Conservation (phyloP, 2,797 vertebrate species). For the Ammospiza maritima region DNA sequence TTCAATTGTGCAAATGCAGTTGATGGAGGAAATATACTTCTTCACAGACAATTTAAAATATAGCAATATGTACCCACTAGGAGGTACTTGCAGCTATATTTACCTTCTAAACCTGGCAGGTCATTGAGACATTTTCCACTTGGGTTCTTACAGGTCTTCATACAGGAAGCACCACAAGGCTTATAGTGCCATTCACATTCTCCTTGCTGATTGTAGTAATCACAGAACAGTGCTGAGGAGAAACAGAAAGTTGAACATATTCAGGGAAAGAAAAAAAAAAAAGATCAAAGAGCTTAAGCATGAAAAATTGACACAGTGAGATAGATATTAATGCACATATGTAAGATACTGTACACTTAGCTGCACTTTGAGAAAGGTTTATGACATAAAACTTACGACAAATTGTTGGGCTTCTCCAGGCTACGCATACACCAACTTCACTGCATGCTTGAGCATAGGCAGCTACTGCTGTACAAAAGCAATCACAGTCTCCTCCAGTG, state of each 20-base stretch:
- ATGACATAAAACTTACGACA: conserved; percentile 86
- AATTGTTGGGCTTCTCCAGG: conserved; percentile 87
- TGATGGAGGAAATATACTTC: neutral
- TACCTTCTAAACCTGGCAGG: conserved; percentile 78
- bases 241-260: neutral
- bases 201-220: conserved; percentile 78
- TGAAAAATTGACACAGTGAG: neutral
- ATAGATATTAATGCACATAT: neutral
- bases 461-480: conserved; percentile 91
- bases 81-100: neutral
- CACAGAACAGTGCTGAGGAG: conserved; percentile 78
- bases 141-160: conserved; percentile 80
- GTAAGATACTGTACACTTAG: neutral
- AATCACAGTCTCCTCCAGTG: conserved; percentile 91
- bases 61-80: neutral
- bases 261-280: neutral
- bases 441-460: conserved; percentile 89
- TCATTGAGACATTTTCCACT: conserved; percentile 72
- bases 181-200: conserved; percentile 81
- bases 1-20: neutral
- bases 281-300: neutral
- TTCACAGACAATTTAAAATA: neutral
- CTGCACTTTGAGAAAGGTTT: neutral
- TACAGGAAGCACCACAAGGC: conserved; percentile 78
- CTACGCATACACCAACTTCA: conserved; percentile 82